phyloP scores from a whole-genome alignment of 2,888 invertebrate genomes.

The Byasa hedistus region DNA sequence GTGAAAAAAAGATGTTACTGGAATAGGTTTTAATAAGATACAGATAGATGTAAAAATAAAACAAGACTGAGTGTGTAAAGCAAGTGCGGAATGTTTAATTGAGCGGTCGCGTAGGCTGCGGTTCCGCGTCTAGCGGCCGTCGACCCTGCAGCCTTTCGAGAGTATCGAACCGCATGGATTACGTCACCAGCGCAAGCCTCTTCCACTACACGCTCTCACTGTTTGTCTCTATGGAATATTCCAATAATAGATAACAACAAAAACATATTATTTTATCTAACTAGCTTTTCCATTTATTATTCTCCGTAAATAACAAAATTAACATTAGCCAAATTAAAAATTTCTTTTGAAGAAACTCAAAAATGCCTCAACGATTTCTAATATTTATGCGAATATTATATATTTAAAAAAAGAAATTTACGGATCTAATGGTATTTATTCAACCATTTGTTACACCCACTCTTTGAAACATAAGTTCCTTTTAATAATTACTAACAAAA shows the following conservation, averaged over 20 bases:
- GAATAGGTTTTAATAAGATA: neutral
- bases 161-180: slow-evolving; percentile 57
- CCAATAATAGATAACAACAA: slow-evolving; percentile 42
- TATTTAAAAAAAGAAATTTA: no score
- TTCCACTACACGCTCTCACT: slow-evolving; percentile 35
- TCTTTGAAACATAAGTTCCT: no score
- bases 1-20: neutral
- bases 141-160: slow-evolving; percentile 72
- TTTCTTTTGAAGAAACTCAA: no score
- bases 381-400: no score
- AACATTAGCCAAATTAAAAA: neutral
- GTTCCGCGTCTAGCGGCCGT: slow-evolving; percentile 76
- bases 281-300: neutral
- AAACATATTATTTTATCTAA: slow-evolving; percentile 35
- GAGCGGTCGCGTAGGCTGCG: slow-evolving; percentile 69
- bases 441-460: no score
- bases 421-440: no score
- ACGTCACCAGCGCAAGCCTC: slow-evolving; percentile 70
- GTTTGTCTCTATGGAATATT: slow-evolving; percentile 46
- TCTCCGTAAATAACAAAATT: neutral
- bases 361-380: no score
- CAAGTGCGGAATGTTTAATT: slow-evolving; percentile 72
- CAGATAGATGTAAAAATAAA: slow-evolving; percentile 24
- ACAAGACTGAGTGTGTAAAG: slow-evolving; percentile 39
- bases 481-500: no score